Conservation (phyloP, 2,888 invertebrate species). For the Nemapogon koenigi region DNA sequence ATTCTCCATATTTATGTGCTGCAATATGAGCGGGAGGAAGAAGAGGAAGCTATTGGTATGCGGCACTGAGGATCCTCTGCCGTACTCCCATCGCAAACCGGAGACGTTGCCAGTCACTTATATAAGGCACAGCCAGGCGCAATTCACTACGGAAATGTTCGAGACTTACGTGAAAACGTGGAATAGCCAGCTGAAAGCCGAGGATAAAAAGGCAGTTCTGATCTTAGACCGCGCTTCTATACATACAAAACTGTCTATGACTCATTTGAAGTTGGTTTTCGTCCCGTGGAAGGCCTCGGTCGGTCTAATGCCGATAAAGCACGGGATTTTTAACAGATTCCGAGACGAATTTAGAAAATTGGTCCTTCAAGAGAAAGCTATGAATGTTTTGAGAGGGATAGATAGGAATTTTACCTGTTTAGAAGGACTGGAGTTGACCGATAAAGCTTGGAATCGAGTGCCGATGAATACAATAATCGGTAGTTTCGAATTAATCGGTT, state of each 20-base stretch:
- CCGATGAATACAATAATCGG: conserved; percentile 23
- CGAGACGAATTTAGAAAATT: conserved; percentile 26
- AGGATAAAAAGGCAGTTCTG: conserved; percentile 23
- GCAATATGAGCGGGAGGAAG: conserved; percentile 28
- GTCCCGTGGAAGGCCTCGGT: conserved; percentile 31
- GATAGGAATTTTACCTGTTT: conserved; percentile 28
- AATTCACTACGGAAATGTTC: conserved; percentile 31
- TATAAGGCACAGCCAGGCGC: conserved; percentile 26
- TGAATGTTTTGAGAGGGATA: conserved; percentile 24
- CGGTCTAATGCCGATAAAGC: conserved; percentile 28
- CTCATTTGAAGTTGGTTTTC: conserved; percentile 28
- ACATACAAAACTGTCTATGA: conserved; percentile 28
- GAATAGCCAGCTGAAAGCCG: conserved; percentile 24
- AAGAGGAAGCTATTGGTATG: conserved; percentile 29
- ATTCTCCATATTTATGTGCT: conserved; percentile 28
- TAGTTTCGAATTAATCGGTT: conserved; percentile 25
- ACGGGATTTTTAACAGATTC: conserved; percentile 26
- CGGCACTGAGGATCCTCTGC: conserved; percentile 28
- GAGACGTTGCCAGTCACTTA: conserved; percentile 29
- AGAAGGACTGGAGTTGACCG: conserved; percentile 28
- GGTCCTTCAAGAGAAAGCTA: conserved; percentile 25
- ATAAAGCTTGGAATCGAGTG: conserved; percentile 27
- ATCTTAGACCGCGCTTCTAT: conserved; percentile 29
- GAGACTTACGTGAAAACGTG: conserved; percentile 30
- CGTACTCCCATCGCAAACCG: conserved; percentile 25